These are phyloP conservation scores for Hirtodrosophila trivittata DNA, from an alignment of 2,888 invertebrate genomes.

Conservation along the genomic window DNA sequence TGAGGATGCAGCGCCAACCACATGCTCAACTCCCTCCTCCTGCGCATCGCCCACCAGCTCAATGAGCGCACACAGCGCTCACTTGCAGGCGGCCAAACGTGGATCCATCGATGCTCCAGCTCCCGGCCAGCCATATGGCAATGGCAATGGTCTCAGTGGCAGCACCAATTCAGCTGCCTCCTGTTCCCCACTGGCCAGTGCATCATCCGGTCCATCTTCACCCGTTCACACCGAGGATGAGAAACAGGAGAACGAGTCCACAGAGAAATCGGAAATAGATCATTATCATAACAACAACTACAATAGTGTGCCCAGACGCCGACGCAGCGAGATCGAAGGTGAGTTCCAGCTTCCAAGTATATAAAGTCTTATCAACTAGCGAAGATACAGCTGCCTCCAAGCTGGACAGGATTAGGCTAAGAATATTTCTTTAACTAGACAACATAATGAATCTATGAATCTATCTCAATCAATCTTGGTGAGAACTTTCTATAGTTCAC, in stretches of 20 bases:
- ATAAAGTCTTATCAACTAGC: background rate
- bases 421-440: too few relatives aligned
- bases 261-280: slow-evolving; percentile 84
- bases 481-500: too few relatives aligned
- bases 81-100: slow-evolving; percentile 71
- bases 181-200: slow-evolving; percentile 81
- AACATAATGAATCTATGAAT: too few relatives aligned
- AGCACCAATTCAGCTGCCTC: slow-evolving; percentile 79
- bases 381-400: too few relatives aligned
- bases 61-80: slow-evolving; percentile 37
- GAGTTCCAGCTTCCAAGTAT: slow-evolving; percentile 46
- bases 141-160: slow-evolving; percentile 62
- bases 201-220: slow-evolving; percentile 84
- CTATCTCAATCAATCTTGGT: too few relatives aligned
- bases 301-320: slow-evolving; percentile 73
- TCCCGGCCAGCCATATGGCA: slow-evolving; percentile 47
- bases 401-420: too few relatives aligned
- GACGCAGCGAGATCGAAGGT: slow-evolving; percentile 82
- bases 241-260: slow-evolving; percentile 86
- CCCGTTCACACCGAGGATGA: slow-evolving; percentile 84
- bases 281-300: slow-evolving; percentile 58
- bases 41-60: slow-evolving; percentile 64
- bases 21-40: slow-evolving; percentile 68
- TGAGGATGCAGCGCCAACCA: slow-evolving; percentile 68
- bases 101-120: slow-evolving; percentile 70